Conservation (phyloP, 2,888 invertebrate species). For the Luperina testacea region DNA sequence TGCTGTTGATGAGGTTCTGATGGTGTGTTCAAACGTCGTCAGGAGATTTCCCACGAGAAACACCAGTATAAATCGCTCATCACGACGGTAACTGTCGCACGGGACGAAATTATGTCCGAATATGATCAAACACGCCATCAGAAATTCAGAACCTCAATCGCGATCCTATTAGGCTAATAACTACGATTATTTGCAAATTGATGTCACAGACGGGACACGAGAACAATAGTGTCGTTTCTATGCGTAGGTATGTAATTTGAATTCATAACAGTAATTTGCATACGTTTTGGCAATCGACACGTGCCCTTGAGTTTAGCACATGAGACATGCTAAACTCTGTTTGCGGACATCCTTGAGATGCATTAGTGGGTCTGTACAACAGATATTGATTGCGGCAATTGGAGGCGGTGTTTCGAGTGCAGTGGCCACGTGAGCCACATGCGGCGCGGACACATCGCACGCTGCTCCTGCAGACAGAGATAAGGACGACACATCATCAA, state of each 20-base stretch:
- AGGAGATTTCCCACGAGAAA: slow-evolving; percentile 75
- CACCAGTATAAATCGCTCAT: slow-evolving; percentile 48
- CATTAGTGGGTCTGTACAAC: slow-evolving; percentile 73
- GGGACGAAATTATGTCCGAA: slow-evolving; percentile 58
- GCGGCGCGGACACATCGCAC: slow-evolving; percentile 56
- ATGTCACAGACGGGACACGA: slow-evolving; percentile 69
- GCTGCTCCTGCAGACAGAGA: slow-evolving; percentile 69
- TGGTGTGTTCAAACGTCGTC: slow-evolving; percentile 65
- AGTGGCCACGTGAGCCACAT: slow-evolving; percentile 71
- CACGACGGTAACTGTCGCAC: slow-evolving; percentile 45
- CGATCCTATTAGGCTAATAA: slow-evolving; percentile 74
- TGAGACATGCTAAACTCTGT: slow-evolving; percentile 31
- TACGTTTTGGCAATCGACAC: slow-evolving; percentile 74
- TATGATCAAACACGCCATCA: slow-evolving; percentile 58
- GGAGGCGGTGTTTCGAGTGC: slow-evolving; percentile 64
- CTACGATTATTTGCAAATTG: slow-evolving; percentile 79
- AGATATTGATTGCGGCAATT: slow-evolving; percentile 75
- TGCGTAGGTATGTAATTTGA: slow-evolving; percentile 72
- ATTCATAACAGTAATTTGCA: slow-evolving; percentile 77
- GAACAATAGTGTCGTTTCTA: slow-evolving; percentile 76
- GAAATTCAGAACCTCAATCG: slow-evolving; percentile 67
- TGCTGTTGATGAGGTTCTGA: slow-evolving; percentile 75
- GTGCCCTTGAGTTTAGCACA: slow-evolving; percentile 59
- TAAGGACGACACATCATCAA: slow-evolving; percentile 70
- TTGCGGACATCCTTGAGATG: slow-evolving; percentile 73